Conservation (phyloP, 2,888 invertebrate genomes). For the Acronicta alni region DNA sequence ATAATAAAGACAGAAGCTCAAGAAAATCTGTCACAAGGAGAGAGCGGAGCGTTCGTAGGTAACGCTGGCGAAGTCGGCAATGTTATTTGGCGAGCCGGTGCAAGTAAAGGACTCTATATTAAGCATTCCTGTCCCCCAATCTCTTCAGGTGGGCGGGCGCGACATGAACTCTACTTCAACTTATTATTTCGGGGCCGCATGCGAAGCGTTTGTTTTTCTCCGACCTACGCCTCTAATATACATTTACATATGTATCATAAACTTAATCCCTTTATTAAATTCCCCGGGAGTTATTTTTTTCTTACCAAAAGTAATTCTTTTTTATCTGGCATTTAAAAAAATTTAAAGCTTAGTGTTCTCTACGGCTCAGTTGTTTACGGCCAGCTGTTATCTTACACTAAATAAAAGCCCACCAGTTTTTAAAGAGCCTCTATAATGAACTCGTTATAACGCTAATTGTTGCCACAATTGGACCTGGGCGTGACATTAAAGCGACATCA, state of each 20-base stretch:
- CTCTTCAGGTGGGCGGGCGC: constrained; percentile 84
- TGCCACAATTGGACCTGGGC: constrained; percentile 79
- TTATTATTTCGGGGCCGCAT: constrained; percentile 85
- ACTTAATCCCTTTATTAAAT: constrained; percentile 84
- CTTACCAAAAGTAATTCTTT: constrained; percentile 62
- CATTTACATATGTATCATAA: constrained; percentile 77
- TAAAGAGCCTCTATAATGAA: constrained; percentile 71
- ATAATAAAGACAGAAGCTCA: constrained; percentile 50
- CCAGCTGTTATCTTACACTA: constrained; percentile 57
- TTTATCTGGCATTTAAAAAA: constrained; percentile 50
- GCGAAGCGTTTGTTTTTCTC: constrained; percentile 83
- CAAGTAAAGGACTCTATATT: constrained; percentile 88
- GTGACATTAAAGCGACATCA: constrained; percentile 84
- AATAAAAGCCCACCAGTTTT: constrained; percentile 58
- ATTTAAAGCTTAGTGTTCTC: constrained; percentile 44
- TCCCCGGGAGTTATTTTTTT: constrained; percentile 63
- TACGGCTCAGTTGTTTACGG: constrained; percentile 40
- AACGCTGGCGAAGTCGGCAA: constrained; percentile 75
- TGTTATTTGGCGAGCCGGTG: constrained; percentile 86
- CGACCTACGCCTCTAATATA: constrained; percentile 72
- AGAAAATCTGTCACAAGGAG: constrained; percentile 63
- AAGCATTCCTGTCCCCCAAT: constrained; percentile 87
- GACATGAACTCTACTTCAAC: constrained; percentile 84
- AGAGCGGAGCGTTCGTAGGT: constrained; percentile 64
- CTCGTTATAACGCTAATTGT: constrained; percentile 86